These are phyloP conservation scores for Onthophagus sagittarius DNA, from an alignment of 2,888 invertebrate genomes.

Conservation along the genomic window DNA sequence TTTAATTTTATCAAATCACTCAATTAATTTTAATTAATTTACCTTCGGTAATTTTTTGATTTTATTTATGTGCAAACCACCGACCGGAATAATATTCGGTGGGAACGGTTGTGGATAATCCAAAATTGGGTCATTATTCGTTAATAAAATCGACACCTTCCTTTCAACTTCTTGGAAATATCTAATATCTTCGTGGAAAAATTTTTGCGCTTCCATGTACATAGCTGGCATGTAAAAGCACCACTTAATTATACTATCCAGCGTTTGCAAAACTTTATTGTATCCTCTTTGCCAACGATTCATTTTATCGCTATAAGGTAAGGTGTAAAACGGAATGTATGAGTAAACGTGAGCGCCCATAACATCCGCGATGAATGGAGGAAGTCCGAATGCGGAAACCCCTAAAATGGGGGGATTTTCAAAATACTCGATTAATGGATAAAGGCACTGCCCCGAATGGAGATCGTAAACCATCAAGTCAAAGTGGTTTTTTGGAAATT, in stretches of 20 bases:
- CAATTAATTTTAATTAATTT: constrained; percentile 16
- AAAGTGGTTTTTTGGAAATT: constrained; percentile 30
- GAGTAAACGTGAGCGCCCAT: constrained; percentile 30
- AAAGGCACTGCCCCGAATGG: constrained; percentile 26
- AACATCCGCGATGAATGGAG: constrained; percentile 20
- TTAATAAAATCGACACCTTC: constrained; percentile 35
- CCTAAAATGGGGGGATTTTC: constrained; percentile 30
- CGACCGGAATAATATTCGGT: constrained; percentile 44
- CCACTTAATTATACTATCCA: constrained; percentile 20
- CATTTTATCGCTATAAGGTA: constrained; percentile 31
- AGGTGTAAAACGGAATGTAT: constrained; percentile 32
- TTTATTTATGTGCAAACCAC: constrained; percentile 40
- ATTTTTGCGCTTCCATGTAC: constrained; percentile 28
- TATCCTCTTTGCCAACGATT: constrained; percentile 31
- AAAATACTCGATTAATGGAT: constrained; percentile 30
- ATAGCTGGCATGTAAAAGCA: constrained; percentile 25
- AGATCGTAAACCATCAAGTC: constrained; percentile 32
- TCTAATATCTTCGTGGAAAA: constrained; percentile 33
- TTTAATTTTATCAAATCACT: background rate
- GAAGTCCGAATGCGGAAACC: constrained; percentile 27
- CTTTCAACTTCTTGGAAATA: constrained; percentile 32
- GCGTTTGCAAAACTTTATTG: constrained; percentile 26
- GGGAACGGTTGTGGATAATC: constrained; percentile 38
- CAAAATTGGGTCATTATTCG: constrained; percentile 37
- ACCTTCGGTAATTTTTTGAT: constrained; percentile 36